Evolutionary conservation across 1,140 invertebrate genomes (phyloP).

Genomic region (Chironomus striatipennis): DNA sequence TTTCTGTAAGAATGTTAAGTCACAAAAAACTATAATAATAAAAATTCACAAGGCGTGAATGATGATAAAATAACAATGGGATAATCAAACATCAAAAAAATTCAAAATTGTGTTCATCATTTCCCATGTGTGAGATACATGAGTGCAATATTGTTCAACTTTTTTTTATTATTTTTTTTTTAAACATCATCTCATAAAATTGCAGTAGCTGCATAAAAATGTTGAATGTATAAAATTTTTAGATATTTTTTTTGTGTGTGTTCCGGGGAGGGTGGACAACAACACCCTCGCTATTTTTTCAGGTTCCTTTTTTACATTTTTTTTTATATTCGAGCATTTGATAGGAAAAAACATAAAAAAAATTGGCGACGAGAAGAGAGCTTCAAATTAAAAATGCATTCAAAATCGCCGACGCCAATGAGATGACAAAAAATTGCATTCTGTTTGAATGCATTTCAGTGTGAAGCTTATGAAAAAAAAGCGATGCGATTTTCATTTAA

Average conservation of each 20-base stretch:
- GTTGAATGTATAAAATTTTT: background rate
- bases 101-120: background rate
- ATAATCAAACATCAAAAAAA: background rate
- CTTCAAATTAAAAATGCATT: constrained; percentile 14
- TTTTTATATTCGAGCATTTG: background rate
- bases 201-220: background rate
- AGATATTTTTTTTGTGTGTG: background rate
- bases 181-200: background rate
- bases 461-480: background rate
- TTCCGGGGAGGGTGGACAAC: no score
- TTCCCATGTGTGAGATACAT: background rate
- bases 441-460: no score
- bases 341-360: background rate
- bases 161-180: background rate
- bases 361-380: background rate
- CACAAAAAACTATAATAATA: no score
- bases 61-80: constrained; percentile 9
- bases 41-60: constrained; percentile 1
- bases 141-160: background rate
- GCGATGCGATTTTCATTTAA: background rate
- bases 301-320: background rate
- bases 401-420: background rate
- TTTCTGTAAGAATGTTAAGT: no score
- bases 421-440: no score
- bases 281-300: no score